Evolutionary conservation across 2,888 invertebrate species (phyloP).

Genomic region (Gerosis bhagava): DNA sequence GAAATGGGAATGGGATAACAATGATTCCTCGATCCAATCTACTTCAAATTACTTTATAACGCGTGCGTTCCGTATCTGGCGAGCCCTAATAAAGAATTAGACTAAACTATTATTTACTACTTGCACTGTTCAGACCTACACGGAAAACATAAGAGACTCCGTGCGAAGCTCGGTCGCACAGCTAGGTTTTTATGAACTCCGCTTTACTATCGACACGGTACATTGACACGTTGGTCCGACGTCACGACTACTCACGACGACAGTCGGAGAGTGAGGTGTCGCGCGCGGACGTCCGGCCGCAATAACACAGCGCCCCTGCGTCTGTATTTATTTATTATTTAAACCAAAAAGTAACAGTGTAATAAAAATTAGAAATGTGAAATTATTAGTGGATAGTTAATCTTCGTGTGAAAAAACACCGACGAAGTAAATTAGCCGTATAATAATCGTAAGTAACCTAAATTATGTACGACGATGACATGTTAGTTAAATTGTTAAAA

Average conservation of each 20-base stretch:
- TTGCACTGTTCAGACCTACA: too few relatives aligned
- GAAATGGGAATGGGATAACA: too few relatives aligned
- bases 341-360: slow-evolving; percentile 40
- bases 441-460: slow-evolving; percentile 63
- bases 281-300: slow-evolving; percentile 69
- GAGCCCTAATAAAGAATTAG: too few relatives aligned
- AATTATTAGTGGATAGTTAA: slow-evolving; percentile 50
- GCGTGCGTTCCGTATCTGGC: too few relatives aligned
- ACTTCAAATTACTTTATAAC: too few relatives aligned
- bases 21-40: too few relatives aligned
- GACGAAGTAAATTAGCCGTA: slow-evolving; percentile 47
- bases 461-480: slow-evolving; percentile 32
- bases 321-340: too few relatives aligned
- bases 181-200: slow-evolving; percentile 48
- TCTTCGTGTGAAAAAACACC: slow-evolving; percentile 48
- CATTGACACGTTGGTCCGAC: slow-evolving; percentile 58
- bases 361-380: slow-evolving; percentile 63
- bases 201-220: slow-evolving; percentile 63
- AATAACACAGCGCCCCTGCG: too few relatives aligned
- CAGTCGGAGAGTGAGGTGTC: slow-evolving; percentile 64
- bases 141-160: too few relatives aligned
- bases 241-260: too few relatives aligned
- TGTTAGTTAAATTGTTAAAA: slow-evolving; percentile 42
- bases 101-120: too few relatives aligned
- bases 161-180: too few relatives aligned